These are phyloP conservation scores for Plectropomus leopardus DNA, from an alignment of 2,113 vertebrate species.

Conservation along the genomic window DNA sequence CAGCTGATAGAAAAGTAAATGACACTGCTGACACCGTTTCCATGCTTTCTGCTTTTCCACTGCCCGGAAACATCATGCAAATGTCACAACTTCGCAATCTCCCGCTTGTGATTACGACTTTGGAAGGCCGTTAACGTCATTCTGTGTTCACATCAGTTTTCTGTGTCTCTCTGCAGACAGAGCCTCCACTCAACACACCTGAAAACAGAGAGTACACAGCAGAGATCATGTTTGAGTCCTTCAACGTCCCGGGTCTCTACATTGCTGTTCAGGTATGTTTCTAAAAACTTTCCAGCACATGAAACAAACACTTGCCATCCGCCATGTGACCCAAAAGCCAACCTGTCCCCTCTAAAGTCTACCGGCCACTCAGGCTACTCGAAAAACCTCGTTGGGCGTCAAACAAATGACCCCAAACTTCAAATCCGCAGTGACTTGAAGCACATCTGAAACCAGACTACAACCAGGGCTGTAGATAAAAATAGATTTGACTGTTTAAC, in stretches of 20 bases:
- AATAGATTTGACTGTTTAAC: neutral
- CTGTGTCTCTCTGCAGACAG: conserved; percentile 86
- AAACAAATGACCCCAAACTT: too few species aligned
- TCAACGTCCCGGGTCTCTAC: conserved; percentile 98
- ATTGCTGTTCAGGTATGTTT: conserved; percentile 95
- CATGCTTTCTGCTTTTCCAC: too few species aligned
- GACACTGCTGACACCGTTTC: too few species aligned
- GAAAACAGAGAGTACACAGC: conserved; percentile 99
- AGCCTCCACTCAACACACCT: conserved; percentile 97
- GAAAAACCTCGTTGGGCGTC: neutral
- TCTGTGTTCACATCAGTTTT: neutral
- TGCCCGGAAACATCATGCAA: too few species aligned
- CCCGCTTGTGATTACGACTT: too few species aligned
- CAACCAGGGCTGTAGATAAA: neutral
- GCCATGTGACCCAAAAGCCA: too few species aligned
- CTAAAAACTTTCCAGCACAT: neutral
- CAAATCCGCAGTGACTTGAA: too few species aligned
- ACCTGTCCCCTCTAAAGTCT: too few species aligned
- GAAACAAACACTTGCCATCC: neutral
- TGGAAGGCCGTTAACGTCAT: too few species aligned
- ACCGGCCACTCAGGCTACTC: rapidly evolving
- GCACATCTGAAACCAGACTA: neutral
- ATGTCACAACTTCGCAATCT: too few species aligned
- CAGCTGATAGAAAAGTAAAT: too few species aligned
- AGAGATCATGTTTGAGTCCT: conserved; percentile 99